These are phyloP conservation scores for Garra rufa DNA, from an alignment of 2,113 vertebrate species.

Conservation along the genomic window DNA sequence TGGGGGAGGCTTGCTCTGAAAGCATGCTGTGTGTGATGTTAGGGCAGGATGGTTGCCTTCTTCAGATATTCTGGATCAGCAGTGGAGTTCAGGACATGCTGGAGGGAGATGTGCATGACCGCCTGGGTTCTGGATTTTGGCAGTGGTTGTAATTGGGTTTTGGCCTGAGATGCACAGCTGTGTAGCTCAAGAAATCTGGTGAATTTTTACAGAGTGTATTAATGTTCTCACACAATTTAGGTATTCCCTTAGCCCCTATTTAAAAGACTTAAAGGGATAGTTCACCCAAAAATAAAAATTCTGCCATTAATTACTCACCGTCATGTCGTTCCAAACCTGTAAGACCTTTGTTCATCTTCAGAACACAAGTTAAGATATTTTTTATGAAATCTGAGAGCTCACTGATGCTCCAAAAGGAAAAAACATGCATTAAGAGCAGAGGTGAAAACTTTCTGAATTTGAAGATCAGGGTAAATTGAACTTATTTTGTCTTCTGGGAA, in stretches of 20 bases:
- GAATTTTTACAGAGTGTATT: neutral
- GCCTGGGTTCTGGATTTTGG: neutral
- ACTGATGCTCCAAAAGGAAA: too few species aligned
- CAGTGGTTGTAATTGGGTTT: neutral
- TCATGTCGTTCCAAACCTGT: too few species aligned
- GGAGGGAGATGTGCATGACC: slow-evolving; percentile 31
- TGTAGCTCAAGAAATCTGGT: neutral
- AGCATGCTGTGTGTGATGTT: slow-evolving; percentile 35
- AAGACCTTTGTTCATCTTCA: too few species aligned
- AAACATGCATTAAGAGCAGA: too few species aligned
- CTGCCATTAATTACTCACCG: too few species aligned
- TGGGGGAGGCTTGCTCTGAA: slow-evolving; percentile 17
- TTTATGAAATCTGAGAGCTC: too few species aligned
- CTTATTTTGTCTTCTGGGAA: too few species aligned
- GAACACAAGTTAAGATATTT: too few species aligned
- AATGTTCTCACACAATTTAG: neutral
- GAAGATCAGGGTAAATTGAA: too few species aligned
- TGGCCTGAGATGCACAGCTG: neutral
- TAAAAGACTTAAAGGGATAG: neutral
- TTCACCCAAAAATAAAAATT: too few species aligned
- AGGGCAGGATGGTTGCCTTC: neutral
- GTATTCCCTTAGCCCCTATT: neutral
- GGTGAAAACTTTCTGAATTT: too few species aligned
- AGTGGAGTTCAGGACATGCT: neutral
- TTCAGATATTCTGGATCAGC: neutral